These are phyloP conservation scores for Drosophila miranda DNA, from an alignment of 1,140 invertebrate species.

Conservation along the genomic window DNA sequence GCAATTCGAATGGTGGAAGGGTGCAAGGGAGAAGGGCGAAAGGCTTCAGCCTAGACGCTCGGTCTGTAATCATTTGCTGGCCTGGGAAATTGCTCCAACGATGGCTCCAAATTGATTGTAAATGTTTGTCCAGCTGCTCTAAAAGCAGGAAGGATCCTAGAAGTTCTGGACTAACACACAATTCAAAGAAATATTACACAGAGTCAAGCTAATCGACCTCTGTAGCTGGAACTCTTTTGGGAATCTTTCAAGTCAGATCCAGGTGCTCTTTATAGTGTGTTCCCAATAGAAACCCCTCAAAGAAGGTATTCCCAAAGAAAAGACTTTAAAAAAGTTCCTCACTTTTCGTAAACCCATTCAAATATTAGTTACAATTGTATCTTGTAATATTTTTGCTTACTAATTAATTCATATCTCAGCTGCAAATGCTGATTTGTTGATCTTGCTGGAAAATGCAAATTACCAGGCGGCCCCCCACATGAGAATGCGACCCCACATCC, in stretches of 20 bases:
- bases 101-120: slow-evolving; percentile 64
- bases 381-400: slow-evolving; percentile 4
- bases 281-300: too few species aligned
- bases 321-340: not conserved
- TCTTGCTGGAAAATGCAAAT: slow-evolving; percentile 61
- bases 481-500: not conserved
- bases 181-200: slow-evolving; percentile 11
- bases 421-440: slow-evolving; percentile 57
- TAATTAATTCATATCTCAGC: slow-evolving; percentile 67
- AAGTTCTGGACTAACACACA: too few species aligned
- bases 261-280: too few species aligned
- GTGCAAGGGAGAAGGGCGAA: slow-evolving; percentile 24
- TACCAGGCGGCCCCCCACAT: slow-evolving; percentile 35
- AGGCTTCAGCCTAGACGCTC: slow-evolving; percentile 6
- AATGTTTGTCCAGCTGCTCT: slow-evolving; percentile 58
- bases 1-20: slow-evolving; percentile 56
- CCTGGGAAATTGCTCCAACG: slow-evolving; percentile 59
- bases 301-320: not conserved
- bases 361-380: slow-evolving; percentile 17
- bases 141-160: not conserved
- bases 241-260: not conserved
- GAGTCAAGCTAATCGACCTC: too few species aligned
- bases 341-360: slow-evolving; percentile 8
- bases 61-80: slow-evolving; percentile 48
- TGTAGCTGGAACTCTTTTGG: too few species aligned